Conservation (phyloP, 2,888 invertebrate species). For the Drosophila rubida region DNA sequence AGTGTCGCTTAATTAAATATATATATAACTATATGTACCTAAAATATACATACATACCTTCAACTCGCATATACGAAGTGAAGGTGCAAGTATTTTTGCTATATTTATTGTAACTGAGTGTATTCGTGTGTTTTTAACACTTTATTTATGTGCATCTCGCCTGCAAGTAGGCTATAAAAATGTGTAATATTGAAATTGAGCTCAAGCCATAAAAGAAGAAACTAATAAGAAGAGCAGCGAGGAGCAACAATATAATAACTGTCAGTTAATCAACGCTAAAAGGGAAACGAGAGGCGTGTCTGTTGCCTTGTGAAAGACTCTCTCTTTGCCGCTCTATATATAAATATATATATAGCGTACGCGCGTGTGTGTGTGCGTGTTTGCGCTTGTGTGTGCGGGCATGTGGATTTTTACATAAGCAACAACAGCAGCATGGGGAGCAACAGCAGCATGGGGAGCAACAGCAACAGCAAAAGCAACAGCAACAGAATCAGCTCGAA, state of each 20-base stretch:
- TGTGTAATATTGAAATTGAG: constrained; percentile 23
- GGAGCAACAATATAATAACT: constrained; percentile 28
- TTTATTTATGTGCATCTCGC: constrained; percentile 18
- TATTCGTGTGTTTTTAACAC: constrained; percentile 24
- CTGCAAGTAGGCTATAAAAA: constrained; percentile 10
- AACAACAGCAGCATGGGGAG: constrained; percentile 22
- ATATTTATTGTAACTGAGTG: constrained; percentile 45
- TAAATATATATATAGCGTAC: neutral
- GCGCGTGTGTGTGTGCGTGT: constrained; percentile 8
- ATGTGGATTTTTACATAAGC: constrained; percentile 64
- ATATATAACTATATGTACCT: constrained; percentile 27
- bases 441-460: constrained; percentile 13
- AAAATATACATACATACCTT: constrained; percentile 10
- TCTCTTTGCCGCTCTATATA: too few relatives aligned
- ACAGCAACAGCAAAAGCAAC: constrained; percentile 30
- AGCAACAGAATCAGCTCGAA: constrained; percentile 38
- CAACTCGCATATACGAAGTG: neutral
- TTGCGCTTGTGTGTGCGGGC: constrained; percentile 7
- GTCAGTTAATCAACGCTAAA: constrained; percentile 31
- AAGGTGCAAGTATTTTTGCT: constrained; percentile 56
- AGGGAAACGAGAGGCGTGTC: constrained; percentile 35
- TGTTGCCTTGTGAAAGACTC: constrained; percentile 26
- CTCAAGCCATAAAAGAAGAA: constrained; percentile 14
- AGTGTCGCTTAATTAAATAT: constrained; percentile 62
- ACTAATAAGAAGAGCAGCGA: constrained; percentile 10